These are phyloP conservation scores for Scyliorhinus canicula DNA, from an alignment of 2,797 vertebrate species.

Conservation along the genomic window DNA sequence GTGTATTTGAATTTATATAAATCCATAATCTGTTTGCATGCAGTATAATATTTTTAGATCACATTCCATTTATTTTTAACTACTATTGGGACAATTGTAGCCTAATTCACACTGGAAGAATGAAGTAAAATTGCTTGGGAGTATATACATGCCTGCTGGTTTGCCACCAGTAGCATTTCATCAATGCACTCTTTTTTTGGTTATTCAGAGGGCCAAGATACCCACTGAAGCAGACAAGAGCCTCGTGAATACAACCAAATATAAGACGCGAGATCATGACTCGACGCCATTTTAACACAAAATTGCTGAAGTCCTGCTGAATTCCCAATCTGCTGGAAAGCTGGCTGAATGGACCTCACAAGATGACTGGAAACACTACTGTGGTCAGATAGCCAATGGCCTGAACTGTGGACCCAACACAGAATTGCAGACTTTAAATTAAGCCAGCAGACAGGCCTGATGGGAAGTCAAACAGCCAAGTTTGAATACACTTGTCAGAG, in stretches of 20 bases:
- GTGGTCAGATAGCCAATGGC: no score
- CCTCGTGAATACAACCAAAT: neutral
- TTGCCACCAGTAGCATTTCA: neutral
- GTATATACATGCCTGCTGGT: neutral
- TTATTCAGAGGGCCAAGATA: neutral
- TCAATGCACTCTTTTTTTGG: neutral
- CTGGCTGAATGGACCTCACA: neutral
- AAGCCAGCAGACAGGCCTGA: no score
- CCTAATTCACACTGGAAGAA: neutral
- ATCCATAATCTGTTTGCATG: neutral
- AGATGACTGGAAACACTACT: neutral
- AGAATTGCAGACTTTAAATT: no score
- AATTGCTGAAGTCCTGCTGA: neutral
- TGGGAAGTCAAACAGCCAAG: no score
- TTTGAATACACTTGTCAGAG: no score
- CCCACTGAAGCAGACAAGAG: neutral
- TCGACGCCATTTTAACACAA: neutral
- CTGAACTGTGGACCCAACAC: no score
- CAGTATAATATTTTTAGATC: neutral
- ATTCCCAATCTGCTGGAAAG: neutral
- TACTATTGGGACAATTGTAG: neutral
- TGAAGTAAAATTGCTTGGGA: neutral
- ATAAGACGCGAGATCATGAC: neutral
- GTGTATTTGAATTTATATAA: neutral
- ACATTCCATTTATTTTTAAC: neutral